These are phyloP conservation scores for Drosophila sulfurigaster DNA, from an alignment of 1,140 invertebrate species.

Conservation along the genomic window DNA sequence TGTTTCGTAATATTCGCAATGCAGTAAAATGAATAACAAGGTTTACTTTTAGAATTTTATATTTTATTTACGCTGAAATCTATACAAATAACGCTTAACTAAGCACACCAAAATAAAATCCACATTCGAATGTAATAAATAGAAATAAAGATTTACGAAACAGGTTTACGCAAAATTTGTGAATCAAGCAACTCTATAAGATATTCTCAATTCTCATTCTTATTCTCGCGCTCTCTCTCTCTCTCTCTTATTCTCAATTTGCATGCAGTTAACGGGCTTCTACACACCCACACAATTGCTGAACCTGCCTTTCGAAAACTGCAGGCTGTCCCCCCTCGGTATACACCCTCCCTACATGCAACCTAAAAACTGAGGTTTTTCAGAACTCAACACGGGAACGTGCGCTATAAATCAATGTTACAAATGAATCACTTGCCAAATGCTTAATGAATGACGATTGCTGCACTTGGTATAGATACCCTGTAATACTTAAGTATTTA, in stretches of 20 bases:
- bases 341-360: not conserved
- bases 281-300: conserved; percentile 38
- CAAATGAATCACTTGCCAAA: conserved; percentile 72
- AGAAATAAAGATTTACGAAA: not conserved
- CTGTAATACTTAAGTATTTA: conserved; percentile 15
- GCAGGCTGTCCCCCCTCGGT: not conserved
- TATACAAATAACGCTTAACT: too few species aligned
- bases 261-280: conserved; percentile 61
- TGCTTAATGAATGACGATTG: conserved; percentile 67
- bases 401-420: conserved; percentile 71
- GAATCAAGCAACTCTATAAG: not conserved
- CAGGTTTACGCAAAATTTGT: not conserved
- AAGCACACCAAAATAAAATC: too few species aligned
- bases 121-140: too few species aligned
- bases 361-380: not conserved
- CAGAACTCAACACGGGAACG: conserved; percentile 41
- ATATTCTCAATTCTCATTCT: conserved; percentile 3
- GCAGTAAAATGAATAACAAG: too few species aligned
- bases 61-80: too few species aligned
- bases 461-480: conserved; percentile 19
- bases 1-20: too few species aligned
- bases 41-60: too few species aligned
- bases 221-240: not conserved
- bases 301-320: conserved; percentile 43
- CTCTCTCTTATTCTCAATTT: conserved; percentile 47